A percentile compares a stretch with the other conserved stretches of the same genome.
These are phyloP conservation scores for Diaperis boleti DNA, from an alignment of 2,888 invertebrate species.

Conservation along the genomic window DNA sequence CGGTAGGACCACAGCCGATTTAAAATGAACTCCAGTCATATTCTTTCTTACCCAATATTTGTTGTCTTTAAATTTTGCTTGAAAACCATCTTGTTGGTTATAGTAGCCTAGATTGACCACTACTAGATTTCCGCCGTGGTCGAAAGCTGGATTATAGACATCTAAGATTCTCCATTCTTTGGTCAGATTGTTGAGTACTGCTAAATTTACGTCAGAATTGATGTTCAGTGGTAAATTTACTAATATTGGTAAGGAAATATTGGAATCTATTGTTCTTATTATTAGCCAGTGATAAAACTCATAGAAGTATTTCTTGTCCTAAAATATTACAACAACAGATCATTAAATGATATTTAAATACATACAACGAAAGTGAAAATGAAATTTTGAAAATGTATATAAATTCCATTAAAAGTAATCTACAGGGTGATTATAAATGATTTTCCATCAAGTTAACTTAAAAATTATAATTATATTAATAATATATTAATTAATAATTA, in stretches of 20 bases:
- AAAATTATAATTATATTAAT: too few relatives aligned
- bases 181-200: constrained; percentile 49
- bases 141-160: constrained; percentile 70
- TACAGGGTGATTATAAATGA: too few relatives aligned
- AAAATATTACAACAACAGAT: too few relatives aligned
- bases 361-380: too few relatives aligned
- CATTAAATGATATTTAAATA: too few relatives aligned
- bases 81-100: constrained; percentile 58
- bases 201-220: constrained; percentile 67
- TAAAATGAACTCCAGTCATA: constrained; percentile 70
- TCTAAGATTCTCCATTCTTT: constrained; percentile 64
- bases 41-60: constrained; percentile 66
- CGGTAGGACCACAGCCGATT: constrained; percentile 53
- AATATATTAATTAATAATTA: too few relatives aligned
- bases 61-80: constrained; percentile 50
- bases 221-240: constrained; percentile 64
- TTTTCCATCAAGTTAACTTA: too few relatives aligned
- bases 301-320: constrained; percentile 51
- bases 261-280: constrained; percentile 51
- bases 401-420: too few relatives aligned
- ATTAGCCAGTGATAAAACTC: constrained; percentile 65
- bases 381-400: too few relatives aligned
- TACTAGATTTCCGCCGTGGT: constrained; percentile 68
- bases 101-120: constrained; percentile 68
- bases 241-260: constrained; percentile 57